Conservation (phyloP, 2,797 vertebrate genomes). For the Trachurus trachurus region DNA sequence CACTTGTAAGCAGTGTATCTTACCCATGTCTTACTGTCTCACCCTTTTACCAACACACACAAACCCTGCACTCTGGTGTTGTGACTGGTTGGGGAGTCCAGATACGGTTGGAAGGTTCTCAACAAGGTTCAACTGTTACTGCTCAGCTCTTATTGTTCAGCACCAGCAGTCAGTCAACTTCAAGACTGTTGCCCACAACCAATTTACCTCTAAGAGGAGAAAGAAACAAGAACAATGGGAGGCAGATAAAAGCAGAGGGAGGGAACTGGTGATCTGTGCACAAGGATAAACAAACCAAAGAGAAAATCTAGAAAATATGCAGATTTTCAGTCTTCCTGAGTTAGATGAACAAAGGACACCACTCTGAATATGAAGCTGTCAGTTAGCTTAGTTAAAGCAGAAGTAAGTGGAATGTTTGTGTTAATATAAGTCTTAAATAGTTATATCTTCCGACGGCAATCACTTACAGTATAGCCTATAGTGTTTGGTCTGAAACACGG, state of each 20-base stretch:
- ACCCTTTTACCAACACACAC: constrained; percentile 6
- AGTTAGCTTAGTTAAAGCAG: too few species aligned
- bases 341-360: too few species aligned
- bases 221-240: background rate
- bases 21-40: background rate
- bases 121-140: constrained; percentile 58
- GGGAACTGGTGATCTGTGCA: background rate
- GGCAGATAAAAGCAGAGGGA: background rate
- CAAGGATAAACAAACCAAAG: background rate
- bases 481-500: too few species aligned
- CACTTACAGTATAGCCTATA: too few species aligned
- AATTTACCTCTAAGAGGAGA: constrained; percentile 27
- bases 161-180: constrained; percentile 32
- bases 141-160: constrained; percentile 31
- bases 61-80: constrained; percentile 2
- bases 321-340: too few species aligned
- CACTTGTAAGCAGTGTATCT: constrained; percentile 11
- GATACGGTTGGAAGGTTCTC: constrained; percentile 50
- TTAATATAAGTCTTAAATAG: too few species aligned
- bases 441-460: too few species aligned
- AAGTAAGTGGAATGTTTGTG: too few species aligned
- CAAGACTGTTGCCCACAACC: constrained; percentile 28
- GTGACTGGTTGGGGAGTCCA: constrained; percentile 23
- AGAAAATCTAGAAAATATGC: background rate
- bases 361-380: too few species aligned